Percentiles rank a stretch among this genome's conserved stretches.
Evolutionary conservation across 2,888 invertebrate genomes (phyloP).

Genomic region (Sminthurides aquaticus): DNA sequence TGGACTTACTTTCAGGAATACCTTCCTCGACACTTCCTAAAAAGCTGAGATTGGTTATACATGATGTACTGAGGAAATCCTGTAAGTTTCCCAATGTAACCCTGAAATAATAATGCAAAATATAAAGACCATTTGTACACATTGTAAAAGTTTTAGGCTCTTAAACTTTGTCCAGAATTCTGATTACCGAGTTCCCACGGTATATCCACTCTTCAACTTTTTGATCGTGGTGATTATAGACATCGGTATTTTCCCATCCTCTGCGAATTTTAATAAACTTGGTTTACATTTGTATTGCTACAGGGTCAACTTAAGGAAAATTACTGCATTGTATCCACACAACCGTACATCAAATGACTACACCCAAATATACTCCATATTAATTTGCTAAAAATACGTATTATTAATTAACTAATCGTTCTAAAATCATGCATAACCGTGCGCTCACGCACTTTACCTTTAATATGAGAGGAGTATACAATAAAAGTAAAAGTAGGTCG

Average conservation of each 20-base stretch:
- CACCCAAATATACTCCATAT: background rate
- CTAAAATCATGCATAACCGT: no score
- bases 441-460: no score
- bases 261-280: no score
- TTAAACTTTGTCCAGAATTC: background rate
- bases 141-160: conserved; percentile 14
- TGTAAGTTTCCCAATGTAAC: conserved; percentile 90
- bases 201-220: conserved; percentile 95
- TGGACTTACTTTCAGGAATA: conserved; percentile 58
- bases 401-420: no score
- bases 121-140: conserved; percentile 11
- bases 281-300: conserved; percentile 6
- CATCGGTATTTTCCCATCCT: conserved; percentile 82
- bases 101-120: conserved; percentile 50
- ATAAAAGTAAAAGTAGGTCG: conserved; percentile 45
- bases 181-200: conserved; percentile 77
- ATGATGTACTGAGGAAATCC: conserved; percentile 94
- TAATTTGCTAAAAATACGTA: no score
- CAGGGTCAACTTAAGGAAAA: no score
- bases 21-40: conserved; percentile 88
- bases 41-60: conserved; percentile 93
- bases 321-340: background rate
- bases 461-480: conserved; percentile 33
- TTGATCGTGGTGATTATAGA: conserved; percentile 97
- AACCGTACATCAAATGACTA: background rate